A percentile compares a stretch with the other conserved stretches of the same genome.
These are phyloP conservation scores for Penaeus indicus DNA, from an alignment of 1,140 invertebrate genomes.

Conservation along the genomic window DNA sequence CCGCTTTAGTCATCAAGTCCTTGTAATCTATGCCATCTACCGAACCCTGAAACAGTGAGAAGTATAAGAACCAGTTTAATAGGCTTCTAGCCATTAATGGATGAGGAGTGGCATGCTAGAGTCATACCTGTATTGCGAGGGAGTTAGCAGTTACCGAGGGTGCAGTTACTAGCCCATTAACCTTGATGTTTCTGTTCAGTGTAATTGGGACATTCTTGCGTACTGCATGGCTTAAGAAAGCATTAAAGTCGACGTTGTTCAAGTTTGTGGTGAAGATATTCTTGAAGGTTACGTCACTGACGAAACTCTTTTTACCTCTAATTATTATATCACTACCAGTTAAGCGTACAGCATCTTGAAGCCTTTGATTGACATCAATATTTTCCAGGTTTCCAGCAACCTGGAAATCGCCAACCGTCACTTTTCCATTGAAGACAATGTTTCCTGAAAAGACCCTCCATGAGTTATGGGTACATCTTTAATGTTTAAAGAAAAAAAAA, in stretches of 20 bases:
- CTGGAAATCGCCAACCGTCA: neutral
- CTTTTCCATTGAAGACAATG: neutral
- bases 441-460: neutral
- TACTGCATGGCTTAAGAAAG: neutral
- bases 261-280: neutral
- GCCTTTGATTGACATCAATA: neutral
- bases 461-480: neutral
- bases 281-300: neutral
- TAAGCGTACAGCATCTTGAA: conserved; percentile 24
- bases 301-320: conserved; percentile 25
- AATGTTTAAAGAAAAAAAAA: neutral
- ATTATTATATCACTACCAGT: neutral
- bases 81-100: neutral
- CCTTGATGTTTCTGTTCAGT: neutral
- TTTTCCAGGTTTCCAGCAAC: neutral
- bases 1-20: neutral
- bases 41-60: neutral
- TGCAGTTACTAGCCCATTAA: conserved; percentile 13
- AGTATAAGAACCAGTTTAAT: neutral
- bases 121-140: neutral
- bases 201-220: neutral
- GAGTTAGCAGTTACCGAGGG: conserved; percentile 1
- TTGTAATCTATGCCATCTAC: conserved; percentile 38
- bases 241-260: neutral
- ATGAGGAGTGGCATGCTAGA: neutral